Evolutionary conservation across 2,888 invertebrate species (phyloP).

Genomic region (Abrostola triplasia): DNA sequence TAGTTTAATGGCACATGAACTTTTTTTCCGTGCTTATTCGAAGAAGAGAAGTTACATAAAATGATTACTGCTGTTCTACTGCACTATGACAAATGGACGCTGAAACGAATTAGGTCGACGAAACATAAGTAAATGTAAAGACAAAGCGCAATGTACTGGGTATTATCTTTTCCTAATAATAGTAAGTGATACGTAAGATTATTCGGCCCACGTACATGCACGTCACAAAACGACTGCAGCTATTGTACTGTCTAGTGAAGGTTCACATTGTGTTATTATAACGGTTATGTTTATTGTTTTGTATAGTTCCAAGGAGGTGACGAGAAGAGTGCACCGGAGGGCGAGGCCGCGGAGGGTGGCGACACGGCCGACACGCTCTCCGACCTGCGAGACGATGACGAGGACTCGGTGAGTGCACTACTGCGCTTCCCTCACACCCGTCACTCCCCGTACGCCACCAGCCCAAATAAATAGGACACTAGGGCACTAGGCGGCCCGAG

Average conservation of each 20-base stretch:
- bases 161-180: constrained; percentile 6
- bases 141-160: constrained; percentile 23
- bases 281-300: constrained; percentile 31
- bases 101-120: constrained; percentile 24
- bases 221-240: not conserved
- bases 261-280: not conserved
- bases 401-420: constrained; percentile 91
- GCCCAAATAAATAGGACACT: constrained; percentile 79
- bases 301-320: constrained; percentile 77
- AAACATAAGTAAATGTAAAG: constrained; percentile 14
- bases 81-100: constrained; percentile 14
- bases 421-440: constrained; percentile 49
- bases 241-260: not conserved
- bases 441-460: constrained; percentile 54
- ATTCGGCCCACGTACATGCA: not conserved
- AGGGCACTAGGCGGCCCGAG: constrained; percentile 74
- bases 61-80: constrained; percentile 10
- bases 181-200: not conserved
- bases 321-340: constrained; percentile 72
- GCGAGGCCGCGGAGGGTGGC: constrained; percentile 71
- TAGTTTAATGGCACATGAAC: not conserved
- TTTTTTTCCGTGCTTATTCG: not conserved
- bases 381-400: constrained; percentile 87
- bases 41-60: constrained; percentile 12
- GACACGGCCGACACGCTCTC: constrained; percentile 81